Evolutionary conservation across 2,888 invertebrate species (phyloP).

Genomic region (Drosophila formosana): DNA sequence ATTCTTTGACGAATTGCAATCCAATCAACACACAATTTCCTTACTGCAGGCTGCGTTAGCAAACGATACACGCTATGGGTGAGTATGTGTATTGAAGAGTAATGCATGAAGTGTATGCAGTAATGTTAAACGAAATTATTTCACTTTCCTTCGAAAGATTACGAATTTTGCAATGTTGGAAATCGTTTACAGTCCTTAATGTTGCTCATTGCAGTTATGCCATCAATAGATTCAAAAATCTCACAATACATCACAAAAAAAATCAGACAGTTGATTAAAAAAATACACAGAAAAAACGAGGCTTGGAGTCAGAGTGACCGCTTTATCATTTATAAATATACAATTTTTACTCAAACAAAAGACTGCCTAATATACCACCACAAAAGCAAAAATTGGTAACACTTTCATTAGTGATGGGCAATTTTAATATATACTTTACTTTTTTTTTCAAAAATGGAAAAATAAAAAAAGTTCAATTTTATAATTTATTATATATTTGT

Average conservation of each 20-base stretch:
- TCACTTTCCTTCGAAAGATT: conserved; percentile 8
- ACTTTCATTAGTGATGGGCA: not conserved
- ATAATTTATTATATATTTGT: not conserved
- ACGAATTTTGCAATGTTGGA: conserved; percentile 1
- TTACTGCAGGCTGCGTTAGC: conserved; percentile 41
- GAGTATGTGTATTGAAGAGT: conserved; percentile 16
- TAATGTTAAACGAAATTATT: conserved; percentile 9
- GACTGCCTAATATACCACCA: not conserved
- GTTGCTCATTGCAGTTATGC: conserved; percentile 31
- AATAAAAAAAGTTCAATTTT: no score
- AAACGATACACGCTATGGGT: conserved; percentile 28
- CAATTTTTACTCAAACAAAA: not conserved
- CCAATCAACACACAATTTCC: conserved; percentile 12
- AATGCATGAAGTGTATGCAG: not conserved
- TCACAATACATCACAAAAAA: conserved; percentile 36
- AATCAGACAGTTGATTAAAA: conserved; percentile 53
- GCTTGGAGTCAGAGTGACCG: conserved; percentile 42
- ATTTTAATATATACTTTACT: no score
- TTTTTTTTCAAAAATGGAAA: no score
- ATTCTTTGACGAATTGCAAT: not conserved
- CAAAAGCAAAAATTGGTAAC: not conserved
- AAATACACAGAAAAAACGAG: conserved; percentile 74
- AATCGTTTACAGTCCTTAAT: conserved; percentile 10
- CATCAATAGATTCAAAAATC: conserved; percentile 19
- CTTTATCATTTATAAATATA: conserved; percentile 2